A percentile compares a stretch with the other conserved stretches of the same genome.
Conservation (phyloP, 2,797 vertebrate species). For the Ptychobarbus kaznakovi region DNA sequence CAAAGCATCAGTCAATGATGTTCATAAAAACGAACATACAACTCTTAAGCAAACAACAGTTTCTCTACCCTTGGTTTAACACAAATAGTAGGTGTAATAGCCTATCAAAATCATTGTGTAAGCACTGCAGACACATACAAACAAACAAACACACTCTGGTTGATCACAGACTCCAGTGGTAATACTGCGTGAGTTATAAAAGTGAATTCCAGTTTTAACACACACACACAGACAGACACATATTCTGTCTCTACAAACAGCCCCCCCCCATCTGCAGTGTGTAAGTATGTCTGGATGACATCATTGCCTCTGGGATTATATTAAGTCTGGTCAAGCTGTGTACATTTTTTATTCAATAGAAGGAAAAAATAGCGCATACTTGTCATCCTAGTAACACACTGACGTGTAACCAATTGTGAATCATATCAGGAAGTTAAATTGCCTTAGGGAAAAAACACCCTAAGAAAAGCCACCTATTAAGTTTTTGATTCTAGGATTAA, state of each 20-base stretch:
- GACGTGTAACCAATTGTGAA: not conserved
- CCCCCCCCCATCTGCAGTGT: not conserved
- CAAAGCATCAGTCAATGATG: conserved; percentile 1
- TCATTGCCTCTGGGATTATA: conserved; percentile 23
- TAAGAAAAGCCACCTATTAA: not conserved
- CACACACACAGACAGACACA: not conserved
- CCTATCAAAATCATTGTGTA: conserved; percentile 2
- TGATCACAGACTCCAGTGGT: not conserved
- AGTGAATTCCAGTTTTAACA: conserved; percentile 27
- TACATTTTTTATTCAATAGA: conserved; percentile 13
- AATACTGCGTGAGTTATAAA: not conserved
- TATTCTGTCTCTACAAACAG: not conserved
- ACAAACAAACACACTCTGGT: not conserved
- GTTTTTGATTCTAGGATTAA: not conserved
- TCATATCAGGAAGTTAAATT: not conserved
- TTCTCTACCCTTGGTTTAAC: conserved; percentile 29
- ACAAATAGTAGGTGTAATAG: conserved; percentile 21
- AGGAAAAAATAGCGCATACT: not conserved
- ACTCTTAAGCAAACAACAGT: conserved; percentile 28
- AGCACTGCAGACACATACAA: not conserved
- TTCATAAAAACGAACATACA: not conserved
- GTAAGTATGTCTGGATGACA: conserved; percentile 36
- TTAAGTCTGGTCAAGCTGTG: conserved; percentile 21
- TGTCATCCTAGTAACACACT: conserved; percentile 14
- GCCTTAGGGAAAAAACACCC: not conserved